Percentiles rank a stretch among this genome's conserved stretches.
phyloP scores from a whole-genome alignment of 2,888 invertebrate genomes.

The Achlya flavicornis region DNA sequence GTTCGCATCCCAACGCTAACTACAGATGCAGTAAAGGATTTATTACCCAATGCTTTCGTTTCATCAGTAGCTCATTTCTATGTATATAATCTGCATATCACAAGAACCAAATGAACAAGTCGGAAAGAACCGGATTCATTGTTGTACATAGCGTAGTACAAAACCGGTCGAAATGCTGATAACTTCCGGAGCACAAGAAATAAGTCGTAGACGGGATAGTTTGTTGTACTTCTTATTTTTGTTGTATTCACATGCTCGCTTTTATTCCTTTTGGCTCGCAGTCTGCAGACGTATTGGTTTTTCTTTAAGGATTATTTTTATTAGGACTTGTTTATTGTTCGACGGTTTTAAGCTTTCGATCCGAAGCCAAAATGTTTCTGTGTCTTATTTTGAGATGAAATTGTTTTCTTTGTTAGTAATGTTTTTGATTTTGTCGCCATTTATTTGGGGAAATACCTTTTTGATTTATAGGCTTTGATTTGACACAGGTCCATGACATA shows the following conservation, averaged over 20 bases:
- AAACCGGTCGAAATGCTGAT: conserved; percentile 74
- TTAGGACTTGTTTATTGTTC: conserved; percentile 49
- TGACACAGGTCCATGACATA: too few species aligned
- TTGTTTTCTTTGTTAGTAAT: conserved; percentile 9
- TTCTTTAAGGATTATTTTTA: conserved; percentile 60
- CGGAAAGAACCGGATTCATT: conserved; percentile 50
- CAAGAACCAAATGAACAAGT: conserved; percentile 43
- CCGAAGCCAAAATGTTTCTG: conserved; percentile 18
- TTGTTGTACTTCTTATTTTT: conserved; percentile 63
- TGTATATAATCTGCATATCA: conserved; percentile 39
- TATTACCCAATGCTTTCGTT: conserved; percentile 13
- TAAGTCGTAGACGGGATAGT: conserved; percentile 66
- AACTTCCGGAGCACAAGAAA: conserved; percentile 73
- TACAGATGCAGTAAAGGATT: conserved; percentile 5
- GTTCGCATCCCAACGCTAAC: not conserved
- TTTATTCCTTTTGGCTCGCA: conserved; percentile 60
- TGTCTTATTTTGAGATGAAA: conserved; percentile 11
- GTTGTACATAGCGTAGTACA: conserved; percentile 40
- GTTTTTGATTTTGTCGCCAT: too few species aligned
- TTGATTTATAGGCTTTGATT: not conserved
- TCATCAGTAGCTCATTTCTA: conserved; percentile 32
- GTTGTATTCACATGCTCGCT: conserved; percentile 57
- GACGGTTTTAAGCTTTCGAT: conserved; percentile 25
- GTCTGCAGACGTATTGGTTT: conserved; percentile 58
- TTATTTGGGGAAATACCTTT: not conserved